These are phyloP conservation scores for Lamellibrachia columna DNA, from an alignment of 2,888 invertebrate genomes.

Conservation along the genomic window DNA sequence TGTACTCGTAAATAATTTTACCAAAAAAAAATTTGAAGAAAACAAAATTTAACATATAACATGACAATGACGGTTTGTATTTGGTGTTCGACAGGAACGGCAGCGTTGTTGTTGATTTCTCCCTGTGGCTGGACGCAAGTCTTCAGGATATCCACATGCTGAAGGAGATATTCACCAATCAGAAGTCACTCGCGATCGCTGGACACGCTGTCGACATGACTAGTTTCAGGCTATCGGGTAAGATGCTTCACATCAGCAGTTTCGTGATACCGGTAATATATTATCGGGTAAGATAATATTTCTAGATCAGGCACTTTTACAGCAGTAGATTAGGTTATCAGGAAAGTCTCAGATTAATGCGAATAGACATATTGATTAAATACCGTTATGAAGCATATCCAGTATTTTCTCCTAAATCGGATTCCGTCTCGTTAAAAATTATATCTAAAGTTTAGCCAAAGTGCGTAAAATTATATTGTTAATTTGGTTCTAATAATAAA, in stretches of 20 bases:
- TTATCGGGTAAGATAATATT: not conserved
- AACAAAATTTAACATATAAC: not conserved
- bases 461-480: not conserved
- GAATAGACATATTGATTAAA: not conserved
- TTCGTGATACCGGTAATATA: not conserved
- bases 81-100: not conserved
- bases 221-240: not conserved
- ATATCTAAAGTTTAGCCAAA: too few species aligned
- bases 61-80: not conserved
- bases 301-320: not conserved
- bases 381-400: not conserved
- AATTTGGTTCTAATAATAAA: not conserved
- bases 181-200: not conserved
- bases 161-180: constrained; percentile 3
- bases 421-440: too few species aligned
- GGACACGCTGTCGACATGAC: not conserved
- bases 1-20: not conserved
- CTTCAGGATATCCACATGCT: not conserved
- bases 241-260: not conserved
- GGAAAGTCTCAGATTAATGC: not conserved
- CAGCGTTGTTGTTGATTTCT: not conserved
- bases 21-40: not conserved
- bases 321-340: not conserved
- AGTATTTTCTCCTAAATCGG: too few species aligned
- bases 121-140: not conserved